phyloP scores from a whole-genome alignment of 2,888 invertebrate genomes.

The Ecdyonurus torrentis region DNA sequence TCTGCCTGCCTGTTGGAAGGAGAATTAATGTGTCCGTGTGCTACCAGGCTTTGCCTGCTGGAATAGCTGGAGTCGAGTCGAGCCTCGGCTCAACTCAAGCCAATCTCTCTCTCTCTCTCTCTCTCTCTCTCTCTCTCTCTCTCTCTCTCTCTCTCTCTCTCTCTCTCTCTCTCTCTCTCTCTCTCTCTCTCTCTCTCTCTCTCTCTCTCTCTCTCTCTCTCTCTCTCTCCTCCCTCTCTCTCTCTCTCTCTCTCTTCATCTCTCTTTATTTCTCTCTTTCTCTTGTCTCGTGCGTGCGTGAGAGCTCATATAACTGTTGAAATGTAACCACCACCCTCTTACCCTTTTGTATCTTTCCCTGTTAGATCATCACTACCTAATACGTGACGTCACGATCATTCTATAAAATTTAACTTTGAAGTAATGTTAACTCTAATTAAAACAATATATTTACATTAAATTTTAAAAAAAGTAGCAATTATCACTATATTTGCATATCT shows the following conservation, averaged over 20 bases:
- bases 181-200: slow-evolving; percentile 6
- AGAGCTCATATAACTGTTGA: not conserved
- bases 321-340: not conserved
- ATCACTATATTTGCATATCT: not conserved
- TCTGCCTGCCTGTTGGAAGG: not conserved
- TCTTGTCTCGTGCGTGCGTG: not conserved
- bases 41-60: too few species aligned
- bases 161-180: slow-evolving; percentile 8
- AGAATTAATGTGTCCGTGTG: slow-evolving; percentile 2
- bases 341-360: too few species aligned
- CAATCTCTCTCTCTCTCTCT: slow-evolving; percentile 8
- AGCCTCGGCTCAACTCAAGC: slow-evolving; percentile 6
- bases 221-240: slow-evolving; percentile 7
- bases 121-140: slow-evolving; percentile 7
- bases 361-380: too few species aligned
- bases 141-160: slow-evolving; percentile 5
- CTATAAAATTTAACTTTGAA: too few species aligned
- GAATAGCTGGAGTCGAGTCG: not conserved
- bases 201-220: slow-evolving; percentile 7
- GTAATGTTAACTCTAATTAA: too few species aligned
- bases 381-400: too few species aligned
- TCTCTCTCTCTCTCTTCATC: slow-evolving; percentile 6
- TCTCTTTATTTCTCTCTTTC: slow-evolving; percentile 5
- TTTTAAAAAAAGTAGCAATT: not conserved
- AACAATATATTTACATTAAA: too few species aligned